Evolutionary conservation across 2,888 invertebrate genomes (phyloP).

Genomic region (Leucozona laternaria): DNA sequence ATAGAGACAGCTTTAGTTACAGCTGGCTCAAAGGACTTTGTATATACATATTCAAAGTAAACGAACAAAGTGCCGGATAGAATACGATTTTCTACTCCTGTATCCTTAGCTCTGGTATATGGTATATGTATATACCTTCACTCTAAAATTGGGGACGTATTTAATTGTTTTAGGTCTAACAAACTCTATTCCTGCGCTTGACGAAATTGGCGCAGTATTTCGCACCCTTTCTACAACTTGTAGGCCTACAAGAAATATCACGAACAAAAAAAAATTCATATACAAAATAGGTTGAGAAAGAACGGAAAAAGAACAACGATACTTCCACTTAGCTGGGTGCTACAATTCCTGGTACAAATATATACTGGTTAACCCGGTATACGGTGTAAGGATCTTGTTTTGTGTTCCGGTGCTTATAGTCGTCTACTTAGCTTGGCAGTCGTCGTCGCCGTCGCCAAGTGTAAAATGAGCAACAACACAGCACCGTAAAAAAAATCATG

Average conservation of each 20-base stretch:
- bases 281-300: background rate
- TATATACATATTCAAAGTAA: slow-evolving; percentile 48
- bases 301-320: slow-evolving; percentile 62
- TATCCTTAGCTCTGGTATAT: background rate
- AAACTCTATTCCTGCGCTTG: slow-evolving; percentile 44
- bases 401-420: slow-evolving; percentile 71
- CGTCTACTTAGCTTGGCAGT: slow-evolving; percentile 64
- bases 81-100: slow-evolving; percentile 38
- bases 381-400: slow-evolving; percentile 60
- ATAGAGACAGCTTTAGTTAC: slow-evolving; percentile 24
- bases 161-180: slow-evolving; percentile 71
- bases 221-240: slow-evolving; percentile 8
- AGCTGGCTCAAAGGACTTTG: slow-evolving; percentile 34
- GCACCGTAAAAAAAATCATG: background rate
- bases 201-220: slow-evolving; percentile 61
- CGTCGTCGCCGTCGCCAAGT: slow-evolving; percentile 39
- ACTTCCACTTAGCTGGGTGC: slow-evolving; percentile 60
- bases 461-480: slow-evolving; percentile 38
- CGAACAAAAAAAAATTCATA: background rate
- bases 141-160: slow-evolving; percentile 62
- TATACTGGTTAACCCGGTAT: background rate
- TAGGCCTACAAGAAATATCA: background rate
- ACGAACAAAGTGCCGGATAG: slow-evolving; percentile 50
- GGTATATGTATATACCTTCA: background rate
- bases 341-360: slow-evolving; percentile 36